Evolutionary conservation across 2,888 invertebrate species (phyloP), one percentile per base, ranked within the genome.

Genomic region (Calliopum simillimum): DNA sequence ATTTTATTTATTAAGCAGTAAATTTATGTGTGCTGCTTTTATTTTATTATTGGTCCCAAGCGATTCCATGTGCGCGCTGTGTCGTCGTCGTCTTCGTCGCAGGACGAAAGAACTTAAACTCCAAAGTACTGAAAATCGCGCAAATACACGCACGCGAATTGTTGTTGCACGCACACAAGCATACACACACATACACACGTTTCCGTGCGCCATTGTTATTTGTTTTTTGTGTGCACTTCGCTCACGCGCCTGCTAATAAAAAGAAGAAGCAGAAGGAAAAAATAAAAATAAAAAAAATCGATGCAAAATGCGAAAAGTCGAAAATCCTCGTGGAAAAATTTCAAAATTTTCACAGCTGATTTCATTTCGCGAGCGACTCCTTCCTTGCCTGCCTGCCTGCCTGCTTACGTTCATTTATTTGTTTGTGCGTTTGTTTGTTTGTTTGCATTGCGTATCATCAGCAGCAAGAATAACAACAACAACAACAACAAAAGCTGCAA

Each of bases 281-380:
- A 61, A 65, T 25, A 62, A 25, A 21, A 53, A 19, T n/a, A n/a
- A 68, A 68, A 62, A 64, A 65, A 69, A 66, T 44, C 55, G 62
- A 70, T 62, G 67, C 61, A 56, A 67, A 59, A 53, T 55, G 51
- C 62, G 62, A 46, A 55, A 67, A 67, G 67, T 71, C 79, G 81
- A 82, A 86, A 86, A 86, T 86, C 86, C 84, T 85, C 86, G 86
- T 86, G 86, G 86, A 86, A 86, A 86, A 81, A 81, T 86, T 85
- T 84, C 78, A 81, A 83, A 84, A 85, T 85, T 83, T 84, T 85
- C 81, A 84, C 86, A 86, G 86, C 86, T 86, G 86, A 86, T 86
- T 86, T 84, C 80, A 80, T 80, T 80, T 78, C 21, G 65, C 25
- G 55, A 53, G 53, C 21, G 23, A 23, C 53, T 53, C 23, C 3